A percentile compares a stretch with the other conserved stretches of the same genome.
phyloP scores from a whole-genome alignment of 1,140 invertebrate species.

The Zaprionus davidi region DNA sequence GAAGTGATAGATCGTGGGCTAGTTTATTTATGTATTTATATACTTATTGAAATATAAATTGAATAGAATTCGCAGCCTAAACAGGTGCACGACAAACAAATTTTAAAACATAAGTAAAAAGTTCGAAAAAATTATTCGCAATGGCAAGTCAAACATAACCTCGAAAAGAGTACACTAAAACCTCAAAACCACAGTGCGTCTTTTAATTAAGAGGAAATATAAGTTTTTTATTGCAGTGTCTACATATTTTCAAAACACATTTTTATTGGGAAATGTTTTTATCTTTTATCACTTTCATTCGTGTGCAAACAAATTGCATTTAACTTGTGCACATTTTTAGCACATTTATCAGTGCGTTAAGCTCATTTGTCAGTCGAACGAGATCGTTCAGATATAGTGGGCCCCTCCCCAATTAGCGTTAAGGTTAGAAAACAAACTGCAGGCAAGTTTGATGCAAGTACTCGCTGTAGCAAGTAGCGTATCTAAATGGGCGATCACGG shows the following conservation, averaged over 20 bases:
- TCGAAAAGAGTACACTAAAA: too few relatives aligned
- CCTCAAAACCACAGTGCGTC: too few relatives aligned
- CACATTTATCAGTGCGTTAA: constrained; percentile 70
- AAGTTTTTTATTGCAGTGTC: too few relatives aligned
- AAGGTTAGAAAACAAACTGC: constrained; percentile 52
- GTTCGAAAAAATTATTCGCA: too few relatives aligned
- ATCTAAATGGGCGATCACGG: constrained; percentile 75
- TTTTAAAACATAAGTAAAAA: too few relatives aligned
- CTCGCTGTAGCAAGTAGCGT: constrained; percentile 10
- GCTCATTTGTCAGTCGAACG: constrained; percentile 43
- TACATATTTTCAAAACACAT: too few relatives aligned
- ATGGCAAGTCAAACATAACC: too few relatives aligned
- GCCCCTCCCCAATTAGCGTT: constrained; percentile 64
- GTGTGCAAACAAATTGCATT: constrained; percentile 10
- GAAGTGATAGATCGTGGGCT: background rate
- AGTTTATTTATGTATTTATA: background rate
- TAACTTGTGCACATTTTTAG: constrained; percentile 37
- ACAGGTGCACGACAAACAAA: too few relatives aligned
- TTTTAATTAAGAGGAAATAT: too few relatives aligned
- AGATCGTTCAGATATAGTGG: constrained; percentile 27
- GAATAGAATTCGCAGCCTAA: too few relatives aligned
- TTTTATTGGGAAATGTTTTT: too few relatives aligned
- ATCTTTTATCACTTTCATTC: background rate
- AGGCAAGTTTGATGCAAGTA: constrained; percentile 16
- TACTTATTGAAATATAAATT: too few relatives aligned